Evolutionary conservation across 2,888 invertebrate genomes (phyloP), one percentile per base, ranked within the genome.

Genomic region (Melinaea marsaeus): DNA sequence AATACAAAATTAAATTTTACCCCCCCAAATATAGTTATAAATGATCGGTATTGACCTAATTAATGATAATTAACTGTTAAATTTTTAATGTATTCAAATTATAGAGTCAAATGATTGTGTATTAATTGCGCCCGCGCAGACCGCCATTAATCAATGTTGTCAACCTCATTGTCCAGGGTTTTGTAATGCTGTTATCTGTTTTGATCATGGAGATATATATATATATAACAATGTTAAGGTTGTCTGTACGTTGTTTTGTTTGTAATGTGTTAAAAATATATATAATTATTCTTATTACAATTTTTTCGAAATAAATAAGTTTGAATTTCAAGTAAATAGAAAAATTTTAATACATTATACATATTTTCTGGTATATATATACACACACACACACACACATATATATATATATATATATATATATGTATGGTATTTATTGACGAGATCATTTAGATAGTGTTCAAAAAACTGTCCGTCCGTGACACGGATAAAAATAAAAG

Each of bases 61-160:
- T 51, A 51, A 51, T 51, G 32, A 32, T 51, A 11, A 51, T 51
- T 51, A 22, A 32, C 13, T 22, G 6, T 51, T 51, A 32, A 51
- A 51, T 51, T 51, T 51, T 51, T 51, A 51, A 51, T 51, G 32
- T 32, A 51, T 51, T 32, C 51, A 51, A 51, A 51, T 51, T 51
- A 51, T 11, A 32, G 51, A 32, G 32, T 51, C 6, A 51, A 51
- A 51, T 51, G 32, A 51, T 32, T 51, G 51, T 51, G 9, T n/a
- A 32, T 51, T 51, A 51, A 51, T 51, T 51, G 51, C 51, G 51
- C 57, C 47, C 45, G 45, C 57, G 60, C 64, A 57, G 22, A 51
- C 51, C 22, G 32, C 63, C 67, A 77, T 79, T 75, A 72, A 78
- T 79, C 75, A 79, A 68, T 61, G 72, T 74, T 74, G 72, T 73